A percentile compares a stretch with the other conserved stretches of the same genome.
Conservation (phyloP, 1,140 invertebrate genomes). For the Papilio helenus region DNA sequence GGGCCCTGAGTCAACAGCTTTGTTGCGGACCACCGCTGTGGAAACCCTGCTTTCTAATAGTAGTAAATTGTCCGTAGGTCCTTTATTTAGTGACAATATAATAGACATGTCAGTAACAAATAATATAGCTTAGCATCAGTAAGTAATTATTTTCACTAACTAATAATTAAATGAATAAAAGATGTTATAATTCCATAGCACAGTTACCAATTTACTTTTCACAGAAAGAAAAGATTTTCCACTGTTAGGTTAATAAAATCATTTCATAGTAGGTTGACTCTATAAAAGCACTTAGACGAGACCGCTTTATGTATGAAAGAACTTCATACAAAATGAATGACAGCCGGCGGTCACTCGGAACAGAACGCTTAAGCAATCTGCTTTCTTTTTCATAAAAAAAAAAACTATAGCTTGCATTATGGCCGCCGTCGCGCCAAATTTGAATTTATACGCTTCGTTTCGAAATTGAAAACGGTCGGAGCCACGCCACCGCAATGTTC, state of each 20-base stretch:
- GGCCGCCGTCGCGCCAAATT: constrained; percentile 60
- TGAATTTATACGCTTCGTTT: constrained; percentile 61
- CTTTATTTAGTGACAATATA: background rate
- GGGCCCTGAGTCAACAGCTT: constrained; percentile 26
- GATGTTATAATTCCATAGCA: background rate
- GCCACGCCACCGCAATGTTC: constrained; percentile 8
- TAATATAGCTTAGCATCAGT: background rate
- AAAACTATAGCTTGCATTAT: constrained; percentile 58
- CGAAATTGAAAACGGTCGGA: constrained; percentile 54
- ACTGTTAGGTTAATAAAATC: background rate
- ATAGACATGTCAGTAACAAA: background rate
- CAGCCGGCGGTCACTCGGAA: constrained; percentile 27
- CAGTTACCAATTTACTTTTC: background rate
- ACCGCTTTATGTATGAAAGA: constrained; percentile 6
- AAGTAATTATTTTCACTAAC: background rate
- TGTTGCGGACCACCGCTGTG: constrained; percentile 29
- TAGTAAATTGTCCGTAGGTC: background rate
- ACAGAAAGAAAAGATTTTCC: background rate
- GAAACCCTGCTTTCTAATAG: constrained; percentile 1
- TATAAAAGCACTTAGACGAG: constrained; percentile 19
- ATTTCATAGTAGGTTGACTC: background rate
- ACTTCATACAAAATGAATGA: constrained; percentile 23
- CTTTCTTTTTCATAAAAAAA: constrained; percentile 38
- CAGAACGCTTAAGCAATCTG: constrained; percentile 51
- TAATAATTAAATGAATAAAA: background rate